Conservation (phyloP, 2,888 invertebrate species). For the Blastobasis adustella region DNA sequence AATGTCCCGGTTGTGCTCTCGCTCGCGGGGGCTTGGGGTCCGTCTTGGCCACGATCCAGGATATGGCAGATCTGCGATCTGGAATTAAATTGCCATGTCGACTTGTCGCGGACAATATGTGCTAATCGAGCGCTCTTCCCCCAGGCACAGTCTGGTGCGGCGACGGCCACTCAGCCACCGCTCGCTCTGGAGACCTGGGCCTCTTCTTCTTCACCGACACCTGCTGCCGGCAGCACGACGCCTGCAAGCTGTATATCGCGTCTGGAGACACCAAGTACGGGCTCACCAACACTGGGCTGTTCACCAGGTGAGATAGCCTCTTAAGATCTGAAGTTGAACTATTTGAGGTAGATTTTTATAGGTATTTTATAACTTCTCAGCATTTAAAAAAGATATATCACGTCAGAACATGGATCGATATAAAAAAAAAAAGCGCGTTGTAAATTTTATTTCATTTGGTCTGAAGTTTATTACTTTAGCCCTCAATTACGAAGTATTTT, state of each 20-base stretch:
- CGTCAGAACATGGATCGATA: neutral
- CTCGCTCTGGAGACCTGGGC: constrained; percentile 76
- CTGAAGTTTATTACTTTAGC: no score
- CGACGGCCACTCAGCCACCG: constrained; percentile 76
- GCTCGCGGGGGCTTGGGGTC: no score
- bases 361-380: no score
- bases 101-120: no score
- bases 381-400: no score
- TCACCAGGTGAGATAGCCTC: constrained; percentile 70
- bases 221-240: constrained; percentile 82
- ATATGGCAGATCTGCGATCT: no score
- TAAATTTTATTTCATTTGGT: neutral
- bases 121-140: neutral
- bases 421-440: neutral
- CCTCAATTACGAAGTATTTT: no score
- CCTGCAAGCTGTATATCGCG: constrained; percentile 76
- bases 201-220: constrained; percentile 77
- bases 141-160: constrained; percentile 86
- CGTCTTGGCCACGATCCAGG: no score
- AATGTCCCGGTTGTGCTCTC: no score
- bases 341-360: neutral
- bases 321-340: neutral
- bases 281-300: constrained; percentile 78
- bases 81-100: no score
- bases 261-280: constrained; percentile 74